Evolutionary conservation across 2,888 invertebrate genomes (phyloP).

Genomic region (Acleris sparsana): DNA sequence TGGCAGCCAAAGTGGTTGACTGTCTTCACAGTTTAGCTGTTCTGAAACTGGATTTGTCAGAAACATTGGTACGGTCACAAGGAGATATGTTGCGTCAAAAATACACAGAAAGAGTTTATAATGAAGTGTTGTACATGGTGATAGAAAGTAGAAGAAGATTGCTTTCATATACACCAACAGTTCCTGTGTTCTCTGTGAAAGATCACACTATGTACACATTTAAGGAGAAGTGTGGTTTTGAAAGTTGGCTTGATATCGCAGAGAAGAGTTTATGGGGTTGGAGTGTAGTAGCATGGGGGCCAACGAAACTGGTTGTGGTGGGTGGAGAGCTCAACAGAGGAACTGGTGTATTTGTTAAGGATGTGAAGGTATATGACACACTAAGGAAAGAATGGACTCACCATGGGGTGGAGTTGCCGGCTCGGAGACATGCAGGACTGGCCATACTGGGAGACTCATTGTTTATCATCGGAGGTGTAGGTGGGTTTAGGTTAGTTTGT

Average conservation of each 20-base stretch:
- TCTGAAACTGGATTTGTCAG: conserved; percentile 42
- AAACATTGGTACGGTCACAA: conserved; percentile 42
- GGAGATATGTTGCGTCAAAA: conserved; percentile 50
- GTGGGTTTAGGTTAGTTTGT: conserved; percentile 69
- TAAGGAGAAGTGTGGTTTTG: conserved; percentile 53
- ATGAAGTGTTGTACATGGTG: conserved; percentile 57
- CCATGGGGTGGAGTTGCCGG: conserved; percentile 65
- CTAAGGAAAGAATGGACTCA: conserved; percentile 62
- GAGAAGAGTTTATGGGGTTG: conserved; percentile 74
- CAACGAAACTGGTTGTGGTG: conserved; percentile 62
- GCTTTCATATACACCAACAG: conserved; percentile 51
- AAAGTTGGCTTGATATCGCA: conserved; percentile 65
- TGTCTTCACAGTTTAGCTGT: conserved; percentile 53
- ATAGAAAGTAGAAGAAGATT: conserved; percentile 54
- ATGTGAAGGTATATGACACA: conserved; percentile 68
- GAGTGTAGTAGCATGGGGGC: conserved; percentile 66
- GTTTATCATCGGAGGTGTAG: conserved; percentile 71
- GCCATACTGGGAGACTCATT: conserved; percentile 59
- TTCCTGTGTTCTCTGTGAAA: conserved; percentile 59
- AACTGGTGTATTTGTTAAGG: conserved; percentile 63
- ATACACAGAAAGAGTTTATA: conserved; percentile 63
- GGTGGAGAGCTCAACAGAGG: conserved; percentile 72
- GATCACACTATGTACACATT: conserved; percentile 62
- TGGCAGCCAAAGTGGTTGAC: conserved; percentile 59
- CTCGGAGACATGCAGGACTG: conserved; percentile 65